phyloP scores from a whole-genome alignment of 2,797 vertebrate species.

The Psittacula derbiana region DNA sequence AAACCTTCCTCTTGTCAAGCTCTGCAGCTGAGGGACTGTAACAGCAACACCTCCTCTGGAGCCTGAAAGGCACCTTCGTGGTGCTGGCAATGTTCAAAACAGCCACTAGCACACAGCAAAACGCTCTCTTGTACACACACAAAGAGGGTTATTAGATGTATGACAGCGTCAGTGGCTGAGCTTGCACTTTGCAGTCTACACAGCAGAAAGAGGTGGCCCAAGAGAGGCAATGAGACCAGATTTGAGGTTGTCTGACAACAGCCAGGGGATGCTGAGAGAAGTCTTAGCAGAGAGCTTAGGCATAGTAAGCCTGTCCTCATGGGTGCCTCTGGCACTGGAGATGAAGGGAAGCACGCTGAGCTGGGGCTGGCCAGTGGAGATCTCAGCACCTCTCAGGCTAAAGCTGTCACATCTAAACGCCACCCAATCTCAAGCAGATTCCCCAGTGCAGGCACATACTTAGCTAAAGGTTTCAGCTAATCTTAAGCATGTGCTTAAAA shows the following conservation, averaged over 20 bases:
- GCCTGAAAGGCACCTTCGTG: background rate
- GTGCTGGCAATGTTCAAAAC: background rate
- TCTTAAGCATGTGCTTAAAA: background rate
- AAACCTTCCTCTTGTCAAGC: background rate
- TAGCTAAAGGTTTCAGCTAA: background rate
- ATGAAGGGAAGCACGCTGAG: background rate
- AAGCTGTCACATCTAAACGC: background rate
- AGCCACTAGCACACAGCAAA: background rate
- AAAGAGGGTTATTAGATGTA: background rate
- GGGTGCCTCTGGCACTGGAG: background rate
- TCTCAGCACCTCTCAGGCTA: background rate
- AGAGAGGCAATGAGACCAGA: background rate
- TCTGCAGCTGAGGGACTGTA: background rate
- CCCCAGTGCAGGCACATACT: background rate
- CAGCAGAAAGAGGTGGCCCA: background rate
- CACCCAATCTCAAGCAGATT: background rate
- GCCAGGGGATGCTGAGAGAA: background rate
- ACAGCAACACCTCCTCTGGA: background rate
- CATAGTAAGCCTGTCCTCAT: accelerated
- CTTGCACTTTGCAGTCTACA: background rate
- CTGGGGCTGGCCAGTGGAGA: background rate
- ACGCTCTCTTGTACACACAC: background rate
- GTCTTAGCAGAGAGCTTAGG: background rate
- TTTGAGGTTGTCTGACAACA: background rate
- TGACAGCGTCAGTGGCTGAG: background rate